These are phyloP conservation scores for Climacteris rufus DNA, from an alignment of 2,113 vertebrate genomes.

Conservation along the genomic window DNA sequence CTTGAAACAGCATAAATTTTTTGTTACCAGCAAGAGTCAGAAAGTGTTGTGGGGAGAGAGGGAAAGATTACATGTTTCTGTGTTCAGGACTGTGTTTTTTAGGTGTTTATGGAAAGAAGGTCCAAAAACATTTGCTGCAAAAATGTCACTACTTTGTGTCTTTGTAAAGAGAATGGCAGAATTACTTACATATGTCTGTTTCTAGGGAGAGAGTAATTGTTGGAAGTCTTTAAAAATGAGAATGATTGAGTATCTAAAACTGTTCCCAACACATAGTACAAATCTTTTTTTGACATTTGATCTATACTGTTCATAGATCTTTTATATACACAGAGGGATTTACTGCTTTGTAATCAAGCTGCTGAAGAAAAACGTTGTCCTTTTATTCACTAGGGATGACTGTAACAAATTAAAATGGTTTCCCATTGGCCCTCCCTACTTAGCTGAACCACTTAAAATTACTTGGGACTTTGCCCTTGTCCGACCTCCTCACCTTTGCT, in stretches of 20 bases:
- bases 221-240: background rate
- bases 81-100: background rate
- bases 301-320: slow-evolving; percentile 23
- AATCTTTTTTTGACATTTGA: slow-evolving; percentile 47
- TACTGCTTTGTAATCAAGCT: slow-evolving; percentile 68
- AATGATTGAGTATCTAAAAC: background rate
- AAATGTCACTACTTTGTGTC: background rate
- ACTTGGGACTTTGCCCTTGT: slow-evolving; percentile 64
- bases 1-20: background rate
- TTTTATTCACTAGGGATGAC: slow-evolving; percentile 61
- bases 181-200: background rate
- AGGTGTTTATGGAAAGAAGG: background rate
- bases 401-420: slow-evolving; percentile 70
- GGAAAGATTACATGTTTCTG: background rate
- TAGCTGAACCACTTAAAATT: slow-evolving; percentile 65
- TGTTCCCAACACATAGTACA: background rate
- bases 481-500: slow-evolving; percentile 63
- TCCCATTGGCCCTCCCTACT: slow-evolving; percentile 59
- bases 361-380: slow-evolving; percentile 61
- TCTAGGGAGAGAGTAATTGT: background rate
- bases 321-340: slow-evolving; percentile 66
- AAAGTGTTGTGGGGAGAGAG: background rate
- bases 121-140: background rate
- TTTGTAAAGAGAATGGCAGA: background rate
- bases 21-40: background rate